Evolutionary conservation across 1,140 invertebrate genomes (phyloP), one percentile per base, ranked within the genome.

Genomic region (Aphaenogaster ashmeadi): DNA sequence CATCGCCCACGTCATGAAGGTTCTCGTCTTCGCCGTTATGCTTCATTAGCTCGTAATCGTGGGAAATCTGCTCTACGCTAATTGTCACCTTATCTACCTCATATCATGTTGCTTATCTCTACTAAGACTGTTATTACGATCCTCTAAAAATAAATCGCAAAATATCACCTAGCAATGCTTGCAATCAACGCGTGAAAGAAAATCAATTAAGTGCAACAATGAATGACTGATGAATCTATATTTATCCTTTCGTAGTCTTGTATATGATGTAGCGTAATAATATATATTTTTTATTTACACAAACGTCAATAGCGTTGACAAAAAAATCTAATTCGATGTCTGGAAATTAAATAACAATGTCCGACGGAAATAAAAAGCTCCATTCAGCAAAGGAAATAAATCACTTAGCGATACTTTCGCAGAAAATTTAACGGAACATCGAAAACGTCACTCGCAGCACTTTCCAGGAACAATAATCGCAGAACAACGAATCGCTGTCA

Each of bases 1-100:
- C 27, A 79, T 50, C 60, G 9, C 15, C 5, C 18, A 47, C 33
- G 52, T 56, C 33, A 77, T 7, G 41, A 78, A 78, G 75, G n/a
- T 9, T 80, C 78, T 67, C 38, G 7, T 80, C 78, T 80, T 69
- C 78, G 33, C 5, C 15, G 56, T 79, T 67, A 18, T 69, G 64
- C 78, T 80, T 80, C 62, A 80, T 80, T 67, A 80, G 27, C 41
- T 79, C 11, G 60, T 79, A 66, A 79, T 79, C 44, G 3, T 27
- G 11, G 18, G 44, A 18, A 66, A 66, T 67, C n/a, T 80, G 36
- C 50, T 27, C n/a, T 36, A 77, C 21, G 74, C 36, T 69, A 69
- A 69, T 69, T 66, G 33, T 41, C 62, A 69, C 15, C 33, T 80
- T 80, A 50, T 67, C 47, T 67, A 8, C 33, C 33, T 27, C 33